phyloP scores from a whole-genome alignment of 2,113 vertebrate species.

The Notiomystis cincta region DNA sequence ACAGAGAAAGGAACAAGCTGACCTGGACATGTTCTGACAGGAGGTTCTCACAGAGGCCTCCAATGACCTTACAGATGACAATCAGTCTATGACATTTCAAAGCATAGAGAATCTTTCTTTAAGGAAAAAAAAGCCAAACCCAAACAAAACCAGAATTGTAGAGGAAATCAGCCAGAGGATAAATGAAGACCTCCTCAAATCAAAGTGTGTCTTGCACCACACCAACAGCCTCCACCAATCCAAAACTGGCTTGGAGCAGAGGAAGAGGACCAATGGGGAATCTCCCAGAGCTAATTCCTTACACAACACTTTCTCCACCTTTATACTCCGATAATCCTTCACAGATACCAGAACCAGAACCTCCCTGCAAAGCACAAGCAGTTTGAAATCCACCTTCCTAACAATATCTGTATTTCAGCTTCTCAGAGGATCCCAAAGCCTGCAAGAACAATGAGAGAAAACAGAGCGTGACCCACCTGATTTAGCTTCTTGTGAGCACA shows the following conservation, averaged over 20 bases:
- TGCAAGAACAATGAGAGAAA: not conserved
- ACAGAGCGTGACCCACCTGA: not conserved
- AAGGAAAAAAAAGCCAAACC: too few species aligned
- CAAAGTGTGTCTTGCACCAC: not conserved
- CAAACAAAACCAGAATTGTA: accelerated
- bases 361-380: not conserved
- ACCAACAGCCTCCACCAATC: not conserved
- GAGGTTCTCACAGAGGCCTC: not conserved
- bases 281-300: not conserved
- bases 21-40: not conserved
- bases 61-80: not conserved
- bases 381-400: not conserved
- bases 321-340: not conserved
- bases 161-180: not conserved
- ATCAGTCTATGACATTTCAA: not conserved
- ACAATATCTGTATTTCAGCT: not conserved
- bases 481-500: constrained; percentile 38
- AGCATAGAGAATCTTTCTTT: not conserved
- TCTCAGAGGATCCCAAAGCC: not conserved
- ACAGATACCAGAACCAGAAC: constrained; percentile 38
- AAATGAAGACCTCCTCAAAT: not conserved
- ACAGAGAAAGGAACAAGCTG: not conserved
- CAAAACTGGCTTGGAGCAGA: not conserved
- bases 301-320: not conserved
- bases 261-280: accelerated